A percentile compares a stretch with the other conserved stretches of the same genome.
Evolutionary conservation across 2,797 vertebrate genomes (phyloP).

Genomic region (Aeoliscus strigatus): DNA sequence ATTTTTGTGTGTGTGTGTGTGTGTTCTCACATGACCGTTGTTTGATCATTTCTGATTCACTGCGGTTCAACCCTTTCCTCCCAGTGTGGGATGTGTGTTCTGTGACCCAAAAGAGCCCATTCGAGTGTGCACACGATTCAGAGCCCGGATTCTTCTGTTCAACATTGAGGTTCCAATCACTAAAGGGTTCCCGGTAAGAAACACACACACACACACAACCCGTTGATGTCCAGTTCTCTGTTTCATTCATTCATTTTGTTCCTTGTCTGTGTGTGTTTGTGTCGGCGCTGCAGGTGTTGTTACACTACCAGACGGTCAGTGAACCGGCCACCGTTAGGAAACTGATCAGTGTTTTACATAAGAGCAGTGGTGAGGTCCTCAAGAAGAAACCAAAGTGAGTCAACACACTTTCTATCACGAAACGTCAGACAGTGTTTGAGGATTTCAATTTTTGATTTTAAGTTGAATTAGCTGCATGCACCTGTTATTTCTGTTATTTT

Average conservation of each 20-base stretch:
- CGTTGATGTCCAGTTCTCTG: neutral
- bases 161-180: conserved; percentile 94
- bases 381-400: conserved; percentile 99
- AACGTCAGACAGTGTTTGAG: no score
- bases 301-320: conserved; percentile 95
- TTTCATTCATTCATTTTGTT: no score
- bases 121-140: conserved; percentile 87
- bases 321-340: conserved; percentile 91
- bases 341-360: conserved; percentile 88
- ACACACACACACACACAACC: conserved; percentile 3
- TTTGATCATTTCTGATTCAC: no score
- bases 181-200: conserved; percentile 97
- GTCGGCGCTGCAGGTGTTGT: conserved; percentile 76
- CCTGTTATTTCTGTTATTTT: no score
- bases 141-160: conserved; percentile 92
- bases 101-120: conserved; percentile 92
- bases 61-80: conserved; percentile 11
- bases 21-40: no score
- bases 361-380: conserved; percentile 92
- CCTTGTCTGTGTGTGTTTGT: conserved; percentile 2
- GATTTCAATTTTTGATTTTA: no score
- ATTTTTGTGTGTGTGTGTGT: no score
- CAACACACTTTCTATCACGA: no score
- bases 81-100: conserved; percentile 90
- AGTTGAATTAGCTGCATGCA: no score